Base-by-base conservation (phyloP, 2,113 vertebrate genomes). In the Entelurus aequoreus region DNA sequence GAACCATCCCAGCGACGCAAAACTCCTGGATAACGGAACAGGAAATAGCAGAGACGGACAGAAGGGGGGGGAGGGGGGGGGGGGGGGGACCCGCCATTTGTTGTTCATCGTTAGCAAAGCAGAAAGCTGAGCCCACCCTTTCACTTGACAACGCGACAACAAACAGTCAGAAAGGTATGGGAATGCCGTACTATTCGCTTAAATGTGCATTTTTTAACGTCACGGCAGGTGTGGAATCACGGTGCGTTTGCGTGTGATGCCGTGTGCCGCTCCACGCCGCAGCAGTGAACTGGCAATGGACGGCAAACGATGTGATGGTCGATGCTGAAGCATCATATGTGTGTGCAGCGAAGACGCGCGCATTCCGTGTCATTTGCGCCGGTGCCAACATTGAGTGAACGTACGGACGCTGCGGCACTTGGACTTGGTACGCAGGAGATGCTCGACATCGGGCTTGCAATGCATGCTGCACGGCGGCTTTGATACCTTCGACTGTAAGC, bases 121-220 rank as follows among this genome's bases (percentile, higher is more conserved):
- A 70, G 58, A 70, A 67, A 80, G 74, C 82, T 53, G 84, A 88
- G 84, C 81, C 86, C 88, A 84, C 69, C 87, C 86, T 71, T 78
- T 76, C 78, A 85, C 87, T 79, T 89, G 87, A 88, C 86, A 87
- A 88, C 85, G 84, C 87, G 80, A 78, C 86, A 88, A 79, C 88
- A 75, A 73, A 62, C 75, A 68, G 84, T 72, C 78, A 84, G 81
- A 84, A 80, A 88, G 84, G 87, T 83, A 88, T 75, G 87, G 87
- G 86, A 87, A 87, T 84, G 86, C 82, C 82, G 79, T 53, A 60
- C 71, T 76, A 67, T 53, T 68, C 68, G 49, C 60, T 67, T 72
- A 68, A 76, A 77, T 63, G 64, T 57, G 14, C 70, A 58, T 74
- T 46, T 11, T 60, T 53, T 19, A 19, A 19, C 19, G 19, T 19